Conservation (phyloP, 2,888 invertebrate genomes). For the Nemotelus nigrinus region DNA sequence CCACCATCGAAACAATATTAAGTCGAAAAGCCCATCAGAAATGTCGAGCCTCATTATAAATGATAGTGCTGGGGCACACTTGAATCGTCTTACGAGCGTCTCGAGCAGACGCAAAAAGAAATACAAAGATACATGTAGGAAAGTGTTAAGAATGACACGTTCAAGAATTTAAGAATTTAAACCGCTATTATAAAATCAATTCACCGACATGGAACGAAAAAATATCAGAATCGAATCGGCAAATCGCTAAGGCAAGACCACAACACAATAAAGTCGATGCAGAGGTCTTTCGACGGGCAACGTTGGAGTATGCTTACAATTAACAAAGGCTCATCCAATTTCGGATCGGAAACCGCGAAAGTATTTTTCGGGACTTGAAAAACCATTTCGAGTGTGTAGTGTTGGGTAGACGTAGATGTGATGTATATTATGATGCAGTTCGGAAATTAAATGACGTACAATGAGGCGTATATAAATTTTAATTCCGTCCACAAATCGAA, state of each 20-base stretch:
- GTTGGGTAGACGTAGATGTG: not conserved
- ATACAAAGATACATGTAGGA: constrained; percentile 39
- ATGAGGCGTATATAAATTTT: constrained; percentile 25
- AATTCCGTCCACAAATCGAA: constrained; percentile 24
- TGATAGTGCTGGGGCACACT: too few species aligned
- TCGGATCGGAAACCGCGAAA: not conserved
- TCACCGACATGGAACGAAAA: not conserved
- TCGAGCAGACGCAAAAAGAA: not conserved
- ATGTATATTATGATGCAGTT: not conserved
- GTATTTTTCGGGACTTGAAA: not conserved
- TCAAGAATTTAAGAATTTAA: constrained; percentile 41
- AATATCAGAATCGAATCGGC: not conserved
- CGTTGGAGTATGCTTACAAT: not conserved
- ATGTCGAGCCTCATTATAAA: constrained; percentile 68
- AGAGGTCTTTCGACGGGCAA: not conserved
- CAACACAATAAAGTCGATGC: not conserved
- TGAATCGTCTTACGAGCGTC: too few species aligned
- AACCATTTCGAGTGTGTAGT: not conserved
- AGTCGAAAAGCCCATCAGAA: not conserved
- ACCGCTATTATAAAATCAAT: constrained; percentile 17
- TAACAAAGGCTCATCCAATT: not conserved
- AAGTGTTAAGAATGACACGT: constrained; percentile 51
- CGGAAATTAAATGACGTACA: constrained; percentile 24
- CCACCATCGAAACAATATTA: not conserved
- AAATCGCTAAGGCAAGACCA: not conserved